phyloP scores from a whole-genome alignment of 1,140 invertebrate species.

The Laupala kohalensis region DNA sequence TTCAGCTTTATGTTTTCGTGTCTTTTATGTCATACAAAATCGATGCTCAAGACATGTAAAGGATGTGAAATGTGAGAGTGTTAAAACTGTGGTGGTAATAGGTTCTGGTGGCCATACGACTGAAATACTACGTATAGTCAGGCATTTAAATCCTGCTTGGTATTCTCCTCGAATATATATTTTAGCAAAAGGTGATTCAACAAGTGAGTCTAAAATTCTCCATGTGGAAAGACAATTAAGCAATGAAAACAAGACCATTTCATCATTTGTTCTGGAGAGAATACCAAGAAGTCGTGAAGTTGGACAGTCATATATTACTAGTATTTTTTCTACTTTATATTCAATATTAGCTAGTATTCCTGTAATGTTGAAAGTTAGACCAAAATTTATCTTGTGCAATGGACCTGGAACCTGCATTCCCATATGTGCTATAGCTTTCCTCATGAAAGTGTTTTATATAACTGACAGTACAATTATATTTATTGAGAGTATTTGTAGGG shows the following conservation, averaged over 20 bases:
- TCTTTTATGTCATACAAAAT: neutral
- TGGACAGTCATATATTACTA: slow-evolving; percentile 68
- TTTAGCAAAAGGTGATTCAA: slow-evolving; percentile 60
- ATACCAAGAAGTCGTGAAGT: slow-evolving; percentile 80
- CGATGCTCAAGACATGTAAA: neutral
- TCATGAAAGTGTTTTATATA: slow-evolving; percentile 49
- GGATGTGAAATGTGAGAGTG: neutral
- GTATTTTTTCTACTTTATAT: slow-evolving; percentile 61
- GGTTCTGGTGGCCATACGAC: slow-evolving; percentile 72
- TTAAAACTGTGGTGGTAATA: slow-evolving; percentile 38
- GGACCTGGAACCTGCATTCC: slow-evolving; percentile 93
- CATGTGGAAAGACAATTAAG: slow-evolving; percentile 30
- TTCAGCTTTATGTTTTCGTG: neutral
- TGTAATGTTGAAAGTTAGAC: slow-evolving; percentile 52
- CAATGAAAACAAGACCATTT: slow-evolving; percentile 2
- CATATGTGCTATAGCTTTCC: slow-evolving; percentile 58
- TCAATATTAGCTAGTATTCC: slow-evolving; percentile 53
- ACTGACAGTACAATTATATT: slow-evolving; percentile 67
- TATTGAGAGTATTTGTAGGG: slow-evolving; percentile 88
- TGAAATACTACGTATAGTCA: slow-evolving; percentile 67
- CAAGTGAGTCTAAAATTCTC: slow-evolving; percentile 52
- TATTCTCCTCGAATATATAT: slow-evolving; percentile 65
- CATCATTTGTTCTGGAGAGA: slow-evolving; percentile 37
- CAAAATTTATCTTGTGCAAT: slow-evolving; percentile 77
- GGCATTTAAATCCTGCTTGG: slow-evolving; percentile 38